A percentile compares a stretch with the other conserved stretches of the same genome.
These are phyloP conservation scores for Orgyia antiqua DNA, from an alignment of 2,888 invertebrate genomes.

Conservation along the genomic window DNA sequence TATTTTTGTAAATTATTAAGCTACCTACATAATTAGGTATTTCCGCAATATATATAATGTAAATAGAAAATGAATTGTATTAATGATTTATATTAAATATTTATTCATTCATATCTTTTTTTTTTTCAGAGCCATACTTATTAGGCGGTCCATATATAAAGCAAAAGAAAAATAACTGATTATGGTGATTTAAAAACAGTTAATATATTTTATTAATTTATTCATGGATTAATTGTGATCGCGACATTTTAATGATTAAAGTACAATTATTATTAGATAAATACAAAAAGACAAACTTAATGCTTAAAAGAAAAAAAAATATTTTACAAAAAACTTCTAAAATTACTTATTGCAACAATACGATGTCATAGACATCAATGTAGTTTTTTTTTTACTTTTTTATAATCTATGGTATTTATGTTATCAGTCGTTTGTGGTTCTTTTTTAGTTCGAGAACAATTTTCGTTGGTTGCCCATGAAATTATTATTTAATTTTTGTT, in stretches of 20 bases:
- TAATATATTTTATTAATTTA: neutral
- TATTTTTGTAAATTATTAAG: too few relatives aligned
- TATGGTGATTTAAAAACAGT: too few relatives aligned
- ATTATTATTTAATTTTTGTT: conserved; percentile 6
- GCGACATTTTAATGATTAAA: neutral
- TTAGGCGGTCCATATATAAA: too few relatives aligned
- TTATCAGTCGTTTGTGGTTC: conserved; percentile 47
- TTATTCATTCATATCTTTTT: too few relatives aligned
- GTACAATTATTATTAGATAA: conserved; percentile 12
- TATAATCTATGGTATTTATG: conserved; percentile 30
- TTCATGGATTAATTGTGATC: neutral
- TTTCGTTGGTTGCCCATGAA: conserved; percentile 18
- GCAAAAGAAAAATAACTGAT: too few relatives aligned
- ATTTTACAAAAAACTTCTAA: conserved; percentile 47
- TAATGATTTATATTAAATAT: too few relatives aligned
- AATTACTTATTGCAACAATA: conserved; percentile 63
- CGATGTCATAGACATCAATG: conserved; percentile 48
- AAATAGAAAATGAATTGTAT: too few relatives aligned
- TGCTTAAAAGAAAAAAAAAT: conserved; percentile 26
- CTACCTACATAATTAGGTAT: too few relatives aligned
- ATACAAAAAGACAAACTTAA: conserved; percentile 19
- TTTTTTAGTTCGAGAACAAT: conserved; percentile 19
- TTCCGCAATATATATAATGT: too few relatives aligned
- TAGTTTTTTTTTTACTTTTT: conserved; percentile 28
- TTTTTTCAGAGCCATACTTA: too few relatives aligned